Evolutionary conservation across 2,888 invertebrate species (phyloP).

Genomic region (Chymomyza caudatula): DNA sequence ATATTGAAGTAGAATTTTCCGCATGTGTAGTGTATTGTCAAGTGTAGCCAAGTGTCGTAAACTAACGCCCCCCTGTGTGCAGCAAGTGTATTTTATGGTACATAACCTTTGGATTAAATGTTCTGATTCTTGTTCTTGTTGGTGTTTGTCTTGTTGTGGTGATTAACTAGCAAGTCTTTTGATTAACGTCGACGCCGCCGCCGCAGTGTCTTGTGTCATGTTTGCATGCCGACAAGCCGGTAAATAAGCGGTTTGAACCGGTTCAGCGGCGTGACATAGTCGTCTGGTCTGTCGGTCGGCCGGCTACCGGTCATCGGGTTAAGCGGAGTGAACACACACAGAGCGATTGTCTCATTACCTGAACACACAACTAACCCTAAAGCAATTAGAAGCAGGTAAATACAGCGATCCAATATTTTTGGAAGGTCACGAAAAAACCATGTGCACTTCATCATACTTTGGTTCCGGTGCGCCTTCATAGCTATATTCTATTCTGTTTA

Average conservation of each 20-base stretch:
- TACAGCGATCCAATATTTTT: neutral
- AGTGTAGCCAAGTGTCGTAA: too few relatives aligned
- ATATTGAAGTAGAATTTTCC: too few relatives aligned
- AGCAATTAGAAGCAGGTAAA: neutral
- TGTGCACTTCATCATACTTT: neutral
- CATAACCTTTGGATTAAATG: neutral
- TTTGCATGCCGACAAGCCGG: neutral
- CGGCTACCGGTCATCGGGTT: slow-evolving; percentile 14
- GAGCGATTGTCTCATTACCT: neutral
- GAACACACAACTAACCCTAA: neutral
- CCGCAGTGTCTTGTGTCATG: neutral
- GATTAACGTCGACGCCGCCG: neutral
- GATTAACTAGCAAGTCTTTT: neutral
- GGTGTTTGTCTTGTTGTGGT: neutral
- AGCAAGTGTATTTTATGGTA: neutral
- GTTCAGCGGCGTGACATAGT: neutral
- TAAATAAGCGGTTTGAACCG: neutral
- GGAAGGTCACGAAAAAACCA: neutral
- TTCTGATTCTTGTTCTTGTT: neutral
- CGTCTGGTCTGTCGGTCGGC: neutral
- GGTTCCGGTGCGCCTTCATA: neutral
- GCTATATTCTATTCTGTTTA: neutral
- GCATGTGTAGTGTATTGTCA: neutral
- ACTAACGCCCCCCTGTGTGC: neutral
- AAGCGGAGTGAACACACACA: neutral